Base-by-base conservation (phyloP, 2,888 invertebrate genomes). In the Drosophila paranaensis region DNA sequence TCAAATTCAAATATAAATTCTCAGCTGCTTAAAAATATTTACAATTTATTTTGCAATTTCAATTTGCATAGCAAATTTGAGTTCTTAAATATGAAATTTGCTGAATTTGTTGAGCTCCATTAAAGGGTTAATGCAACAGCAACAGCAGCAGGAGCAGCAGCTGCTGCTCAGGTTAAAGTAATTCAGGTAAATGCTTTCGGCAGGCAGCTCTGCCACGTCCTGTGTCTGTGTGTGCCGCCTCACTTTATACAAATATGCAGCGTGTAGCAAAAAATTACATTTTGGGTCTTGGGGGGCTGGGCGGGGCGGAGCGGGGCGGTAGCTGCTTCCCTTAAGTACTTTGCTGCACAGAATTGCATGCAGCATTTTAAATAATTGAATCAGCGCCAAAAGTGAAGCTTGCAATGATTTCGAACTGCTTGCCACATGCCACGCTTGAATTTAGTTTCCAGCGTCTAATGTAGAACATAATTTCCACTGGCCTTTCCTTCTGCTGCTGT, bases 361-460 rank as follows among this genome's bases (percentile, higher is more conserved):
- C 75, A 70, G 64, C 80, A 71, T 71, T 76, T 74, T 87, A 87
- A 84, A 87, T 84, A 87, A 84, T 84, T 87, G 73, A 87, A 76
- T 78, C 68, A 33, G 61, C 46, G 58, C 69, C 68, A 55, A 77
- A 72, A 61, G 54, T 72, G 72, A 66, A 66, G 71, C 53, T 20
- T 45, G 56, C 64, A 76, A 83, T 70, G 78, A 78, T 80, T 74
- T 71, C 25, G n/a, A 63, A n/a, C 63, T 63, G 53, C 48, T 50
- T 48, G 48, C 69, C 20, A 37, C 50, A 50, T 70, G 43, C 56
- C 45, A 53, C 56, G n/a, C 33, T 51, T 37, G 55, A 72, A 76
- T 71, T 74, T 61, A 74, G 71, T 80, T 78, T 74, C 71, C 65
- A 60, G 69, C 66, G 51, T 73, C 67, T 79, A 66, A 73, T 68